phyloP scores from a whole-genome alignment of 64 coral and sea anemone genomes.

The Stichodactyla mertensii region DNA sequence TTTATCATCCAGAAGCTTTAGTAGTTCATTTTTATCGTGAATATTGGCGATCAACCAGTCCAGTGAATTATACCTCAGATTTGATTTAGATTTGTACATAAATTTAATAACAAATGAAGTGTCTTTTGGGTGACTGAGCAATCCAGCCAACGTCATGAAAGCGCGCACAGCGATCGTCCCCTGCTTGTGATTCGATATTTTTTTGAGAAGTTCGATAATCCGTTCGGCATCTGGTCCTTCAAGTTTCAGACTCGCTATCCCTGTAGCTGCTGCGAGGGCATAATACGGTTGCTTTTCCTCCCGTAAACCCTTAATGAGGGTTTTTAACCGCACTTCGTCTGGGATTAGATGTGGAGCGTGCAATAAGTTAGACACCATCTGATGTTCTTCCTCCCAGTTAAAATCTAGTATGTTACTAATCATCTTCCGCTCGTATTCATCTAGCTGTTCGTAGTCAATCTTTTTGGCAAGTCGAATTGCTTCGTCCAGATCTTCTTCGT shows the following conservation, averaged over 20 bases:
- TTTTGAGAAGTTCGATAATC: constrained; percentile 83
- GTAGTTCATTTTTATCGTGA: constrained; percentile 70
- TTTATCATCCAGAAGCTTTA: constrained; percentile 74
- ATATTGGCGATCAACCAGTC: constrained; percentile 94
- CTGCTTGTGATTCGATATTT: constrained; percentile 65
- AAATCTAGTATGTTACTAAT: constrained; percentile 79
- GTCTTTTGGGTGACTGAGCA: constrained; percentile 83
- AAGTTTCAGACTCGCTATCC: constrained; percentile 74
- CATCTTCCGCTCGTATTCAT: constrained; percentile 86
- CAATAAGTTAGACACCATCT: constrained; percentile 95
- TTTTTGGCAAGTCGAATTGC: constrained; percentile 78
- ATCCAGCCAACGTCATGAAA: constrained; percentile 84
- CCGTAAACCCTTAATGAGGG: constrained; percentile 73
- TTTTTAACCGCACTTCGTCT: constrained; percentile 61
- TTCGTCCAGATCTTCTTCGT: constrained; percentile 91
- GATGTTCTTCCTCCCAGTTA: constrained; percentile 90
- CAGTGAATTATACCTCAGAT: constrained; percentile 86
- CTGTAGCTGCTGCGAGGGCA: constrained; percentile 77
- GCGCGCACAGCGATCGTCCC: constrained; percentile 83
- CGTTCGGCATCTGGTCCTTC: constrained; percentile 56
- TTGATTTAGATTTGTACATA: constrained; percentile 89
- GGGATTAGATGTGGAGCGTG: constrained; percentile 88
- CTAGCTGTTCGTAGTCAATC: constrained; percentile 48
- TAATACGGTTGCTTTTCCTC: constrained; percentile 89
- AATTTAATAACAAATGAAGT: constrained; percentile 91